Percentiles rank a stretch among this genome's conserved stretches.
Evolutionary conservation across 1,140 invertebrate species (phyloP).

Genomic region (Melanaphis sacchari): DNA sequence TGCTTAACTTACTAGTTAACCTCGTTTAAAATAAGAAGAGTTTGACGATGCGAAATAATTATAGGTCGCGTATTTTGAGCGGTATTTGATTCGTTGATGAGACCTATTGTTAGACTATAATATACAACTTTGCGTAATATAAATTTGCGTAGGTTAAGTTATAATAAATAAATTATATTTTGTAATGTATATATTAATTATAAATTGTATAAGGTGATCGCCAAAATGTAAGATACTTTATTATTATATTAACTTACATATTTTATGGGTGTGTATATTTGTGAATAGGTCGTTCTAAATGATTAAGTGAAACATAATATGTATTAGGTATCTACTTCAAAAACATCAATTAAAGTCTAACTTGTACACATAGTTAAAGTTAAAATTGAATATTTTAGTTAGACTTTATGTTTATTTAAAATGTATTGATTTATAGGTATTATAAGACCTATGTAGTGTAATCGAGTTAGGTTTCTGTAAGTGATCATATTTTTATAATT

Average conservation of each 20-base stretch:
- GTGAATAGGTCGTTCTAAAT: not conserved
- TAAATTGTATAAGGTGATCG: not conserved
- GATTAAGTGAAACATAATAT: not conserved
- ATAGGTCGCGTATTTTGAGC: not conserved
- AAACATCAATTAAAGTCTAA: not conserved
- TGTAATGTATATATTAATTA: not conserved
- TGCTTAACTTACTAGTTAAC: slow-evolving; percentile 36
- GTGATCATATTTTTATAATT: not conserved
- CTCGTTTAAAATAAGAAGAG: not conserved
- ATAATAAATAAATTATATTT: not conserved
- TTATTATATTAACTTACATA: not conserved
- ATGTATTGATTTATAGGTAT: not conserved
- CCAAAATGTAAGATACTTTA: not conserved
- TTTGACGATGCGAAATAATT: slow-evolving; percentile 38
- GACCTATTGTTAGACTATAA: slow-evolving; percentile 26
- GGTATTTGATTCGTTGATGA: slow-evolving; percentile 8
- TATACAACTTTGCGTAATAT: not conserved
- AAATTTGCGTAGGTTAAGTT: not conserved
- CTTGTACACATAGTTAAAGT: not conserved
- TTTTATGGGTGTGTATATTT: not conserved
- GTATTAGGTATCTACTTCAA: not conserved
- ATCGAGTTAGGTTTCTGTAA: not conserved
- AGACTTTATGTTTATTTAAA: not conserved
- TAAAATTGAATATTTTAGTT: not conserved
- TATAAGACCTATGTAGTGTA: not conserved